Evolutionary conservation across 2,888 invertebrate genomes (phyloP).

Genomic region (Crossocerus cetratus): DNA sequence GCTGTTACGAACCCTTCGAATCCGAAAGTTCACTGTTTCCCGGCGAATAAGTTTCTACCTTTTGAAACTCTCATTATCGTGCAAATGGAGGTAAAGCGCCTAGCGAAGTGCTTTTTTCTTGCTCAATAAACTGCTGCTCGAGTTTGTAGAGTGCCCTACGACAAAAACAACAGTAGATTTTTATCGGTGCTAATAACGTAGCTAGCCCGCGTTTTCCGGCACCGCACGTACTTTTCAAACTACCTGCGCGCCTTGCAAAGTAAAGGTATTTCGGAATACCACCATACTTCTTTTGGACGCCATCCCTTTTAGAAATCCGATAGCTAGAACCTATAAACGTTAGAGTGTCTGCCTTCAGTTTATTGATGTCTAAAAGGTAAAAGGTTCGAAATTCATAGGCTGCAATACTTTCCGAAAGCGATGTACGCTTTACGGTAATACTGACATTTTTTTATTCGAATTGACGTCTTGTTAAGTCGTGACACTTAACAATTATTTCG

Average conservation of each 20-base stretch:
- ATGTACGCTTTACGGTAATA: too few relatives aligned
- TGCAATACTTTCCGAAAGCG: too few relatives aligned
- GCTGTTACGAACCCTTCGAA: constrained; percentile 55
- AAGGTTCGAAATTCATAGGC: too few relatives aligned
- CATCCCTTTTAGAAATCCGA: too few relatives aligned
- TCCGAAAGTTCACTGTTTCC: constrained; percentile 58
- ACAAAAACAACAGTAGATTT: constrained; percentile 8
- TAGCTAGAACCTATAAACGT: too few relatives aligned
- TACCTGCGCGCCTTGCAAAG: neutral
- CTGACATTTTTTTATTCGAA: too few relatives aligned
- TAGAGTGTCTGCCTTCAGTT: too few relatives aligned
- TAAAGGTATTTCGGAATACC: too few relatives aligned
- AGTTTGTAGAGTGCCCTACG: constrained; percentile 14
- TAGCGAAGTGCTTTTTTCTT: constrained; percentile 20
- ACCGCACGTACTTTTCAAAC: neutral
- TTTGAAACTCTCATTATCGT: constrained; percentile 55
- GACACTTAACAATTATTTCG: too few relatives aligned
- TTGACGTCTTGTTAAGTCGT: too few relatives aligned
- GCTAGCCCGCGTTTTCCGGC: neutral
- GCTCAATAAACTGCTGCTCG: constrained; percentile 26
- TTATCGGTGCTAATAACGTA: neutral
- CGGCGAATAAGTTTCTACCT: constrained; percentile 50
- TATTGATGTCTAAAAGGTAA: too few relatives aligned
- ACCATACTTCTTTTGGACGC: too few relatives aligned
- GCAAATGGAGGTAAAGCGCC: constrained; percentile 54